phyloP scores from a whole-genome alignment of 2,797 vertebrate genomes.

The Salarias fasciatus region DNA sequence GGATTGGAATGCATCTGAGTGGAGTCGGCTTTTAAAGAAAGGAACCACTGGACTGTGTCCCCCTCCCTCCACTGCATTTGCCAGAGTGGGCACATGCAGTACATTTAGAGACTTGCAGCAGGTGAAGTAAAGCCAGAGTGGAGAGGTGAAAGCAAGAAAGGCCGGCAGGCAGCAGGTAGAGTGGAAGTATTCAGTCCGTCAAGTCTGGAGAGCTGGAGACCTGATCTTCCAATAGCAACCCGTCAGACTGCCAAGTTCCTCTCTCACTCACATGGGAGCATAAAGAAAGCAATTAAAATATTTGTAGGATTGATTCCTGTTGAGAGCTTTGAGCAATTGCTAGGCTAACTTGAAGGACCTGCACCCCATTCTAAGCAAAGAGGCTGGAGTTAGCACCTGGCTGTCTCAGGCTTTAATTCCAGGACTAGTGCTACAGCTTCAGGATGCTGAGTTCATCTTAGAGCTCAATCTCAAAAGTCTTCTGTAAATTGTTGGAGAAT shows the following conservation, averaged over 20 bases:
- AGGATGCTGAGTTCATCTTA: slow-evolving; percentile 63
- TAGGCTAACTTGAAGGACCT: slow-evolving; percentile 41
- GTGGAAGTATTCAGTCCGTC: slow-evolving; percentile 44
- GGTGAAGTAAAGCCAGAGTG: slow-evolving; percentile 48
- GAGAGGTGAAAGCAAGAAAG: slow-evolving; percentile 54
- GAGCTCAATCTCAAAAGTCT: slow-evolving; percentile 91
- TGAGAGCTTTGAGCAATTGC: slow-evolving; percentile 49
- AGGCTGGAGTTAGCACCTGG: slow-evolving; percentile 35
- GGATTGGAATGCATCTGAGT: slow-evolving; percentile 63
- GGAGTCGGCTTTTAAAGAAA: slow-evolving; percentile 61
- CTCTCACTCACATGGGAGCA: slow-evolving; percentile 32
- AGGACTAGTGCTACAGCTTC: slow-evolving; percentile 45
- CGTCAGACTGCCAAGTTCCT: slow-evolving; percentile 41
- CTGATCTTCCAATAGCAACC: slow-evolving; percentile 43
- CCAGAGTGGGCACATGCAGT: slow-evolving; percentile 39
- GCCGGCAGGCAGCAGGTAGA: slow-evolving; percentile 28
- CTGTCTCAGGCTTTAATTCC: slow-evolving; percentile 39
- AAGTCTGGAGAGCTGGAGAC: slow-evolving; percentile 36
- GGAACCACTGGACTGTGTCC: slow-evolving; percentile 44
- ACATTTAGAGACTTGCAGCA: slow-evolving; percentile 46
- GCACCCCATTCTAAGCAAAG: slow-evolving; percentile 41
- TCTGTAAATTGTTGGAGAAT: slow-evolving; percentile 89
- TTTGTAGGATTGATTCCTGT: slow-evolving; percentile 30
- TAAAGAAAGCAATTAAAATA: slow-evolving; percentile 63
- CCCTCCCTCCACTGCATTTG: neutral